Evolutionary conservation across 2,113 vertebrate species (phyloP).

Genomic region (Sorex fumeus): DNA sequence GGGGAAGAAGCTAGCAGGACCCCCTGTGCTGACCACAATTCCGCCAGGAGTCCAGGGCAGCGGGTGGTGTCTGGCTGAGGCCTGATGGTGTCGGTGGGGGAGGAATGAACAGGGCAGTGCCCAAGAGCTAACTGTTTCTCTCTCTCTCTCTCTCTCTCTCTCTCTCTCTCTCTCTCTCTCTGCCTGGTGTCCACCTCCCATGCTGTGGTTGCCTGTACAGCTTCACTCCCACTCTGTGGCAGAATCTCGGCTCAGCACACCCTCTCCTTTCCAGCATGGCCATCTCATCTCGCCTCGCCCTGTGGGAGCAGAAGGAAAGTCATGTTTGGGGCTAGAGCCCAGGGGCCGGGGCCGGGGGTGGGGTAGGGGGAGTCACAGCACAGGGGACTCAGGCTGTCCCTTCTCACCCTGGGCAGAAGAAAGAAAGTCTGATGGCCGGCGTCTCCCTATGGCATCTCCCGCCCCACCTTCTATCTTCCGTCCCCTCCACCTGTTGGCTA

Average conservation of each 20-base stretch:
- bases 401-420: rapidly evolving
- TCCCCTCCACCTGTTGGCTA: not conserved
- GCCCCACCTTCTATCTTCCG: not conserved
- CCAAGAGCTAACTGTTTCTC: conserved; percentile 72
- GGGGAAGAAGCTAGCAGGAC: not conserved
- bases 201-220: not conserved
- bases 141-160: conserved; percentile 55
- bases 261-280: conserved; percentile 90
- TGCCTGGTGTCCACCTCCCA: not conserved
- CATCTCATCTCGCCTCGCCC: conserved; percentile 96
- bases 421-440: not conserved
- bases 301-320: conserved; percentile 99
- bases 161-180: conserved; percentile 15
- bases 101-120: not conserved
- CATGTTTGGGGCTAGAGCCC: not conserved
- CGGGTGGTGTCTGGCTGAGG: not conserved
- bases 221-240: conserved; percentile 25
- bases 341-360: rapidly evolving
- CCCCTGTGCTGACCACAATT: not conserved
- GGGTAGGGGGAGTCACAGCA: not conserved
- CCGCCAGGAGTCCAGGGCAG: not conserved
- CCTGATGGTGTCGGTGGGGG: rapidly evolving
- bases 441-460: too few relatives aligned
- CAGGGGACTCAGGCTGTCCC: not conserved
- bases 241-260: not conserved